Evolutionary conservation across 2,888 invertebrate genomes (phyloP).

Genomic region (Troilus luridus): DNA sequence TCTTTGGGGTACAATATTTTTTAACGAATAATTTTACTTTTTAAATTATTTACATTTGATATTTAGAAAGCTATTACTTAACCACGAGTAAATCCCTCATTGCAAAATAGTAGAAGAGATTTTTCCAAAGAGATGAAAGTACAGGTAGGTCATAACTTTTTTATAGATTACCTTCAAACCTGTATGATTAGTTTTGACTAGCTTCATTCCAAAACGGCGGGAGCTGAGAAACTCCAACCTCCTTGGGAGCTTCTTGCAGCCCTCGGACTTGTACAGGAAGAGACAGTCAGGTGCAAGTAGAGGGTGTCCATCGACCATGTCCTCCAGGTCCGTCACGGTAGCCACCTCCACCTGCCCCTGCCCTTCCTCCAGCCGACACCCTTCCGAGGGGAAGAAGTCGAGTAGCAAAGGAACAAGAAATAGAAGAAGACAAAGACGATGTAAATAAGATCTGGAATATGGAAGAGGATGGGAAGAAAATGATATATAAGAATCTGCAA

Average conservation of each 20-base stretch:
- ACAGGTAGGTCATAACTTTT: not conserved
- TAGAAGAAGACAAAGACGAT: not conserved
- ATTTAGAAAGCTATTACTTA: too few relatives aligned
- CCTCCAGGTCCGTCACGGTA: slow-evolving; percentile 57
- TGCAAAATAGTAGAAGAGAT: too few relatives aligned
- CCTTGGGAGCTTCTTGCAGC: not conserved
- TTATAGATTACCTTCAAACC: not conserved
- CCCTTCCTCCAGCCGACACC: slow-evolving; percentile 11
- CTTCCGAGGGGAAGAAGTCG: not conserved
- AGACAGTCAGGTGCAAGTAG: slow-evolving; percentile 59
- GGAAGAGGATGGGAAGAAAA: too few relatives aligned
- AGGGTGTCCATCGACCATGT: slow-evolving; percentile 63
- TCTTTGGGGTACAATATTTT: too few relatives aligned
- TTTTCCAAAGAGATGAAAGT: not conserved
- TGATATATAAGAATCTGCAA: not conserved
- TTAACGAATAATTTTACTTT: too few relatives aligned
- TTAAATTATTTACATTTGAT: too few relatives aligned
- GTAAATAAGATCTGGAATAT: not conserved
- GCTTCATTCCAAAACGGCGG: too few relatives aligned
- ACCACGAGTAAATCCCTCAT: too few relatives aligned
- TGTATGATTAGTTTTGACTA: not conserved
- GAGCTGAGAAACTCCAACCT: not conserved
- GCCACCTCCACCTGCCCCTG: slow-evolving; percentile 53
- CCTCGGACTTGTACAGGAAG: slow-evolving; percentile 52
- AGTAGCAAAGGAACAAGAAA: not conserved